Evolutionary conservation across 2,888 invertebrate species (phyloP), one percentile per base, ranked within the genome.

Genomic region (Agrotis segetum): DNA sequence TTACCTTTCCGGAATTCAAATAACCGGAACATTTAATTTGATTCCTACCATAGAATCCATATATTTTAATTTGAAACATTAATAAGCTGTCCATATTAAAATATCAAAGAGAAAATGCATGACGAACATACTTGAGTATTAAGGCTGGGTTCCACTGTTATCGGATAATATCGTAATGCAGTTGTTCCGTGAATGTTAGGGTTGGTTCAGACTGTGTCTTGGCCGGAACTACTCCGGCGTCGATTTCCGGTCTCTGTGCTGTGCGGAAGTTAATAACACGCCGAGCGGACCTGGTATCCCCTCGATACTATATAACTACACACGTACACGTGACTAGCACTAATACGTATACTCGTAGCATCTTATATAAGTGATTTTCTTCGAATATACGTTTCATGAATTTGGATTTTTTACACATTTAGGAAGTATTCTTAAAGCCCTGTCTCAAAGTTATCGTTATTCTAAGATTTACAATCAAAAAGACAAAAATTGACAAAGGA

Each of bases 211-310:
- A 77, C 79, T 77, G 81, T 84, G 79, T 82, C 82, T 86, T 87
- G 79, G 67, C 73, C 82, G 87, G 84, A 88, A 82, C 84, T 84
- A 88, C 86, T 87, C 81, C 80, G 87, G 87, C 86, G 88, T 90
- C 92, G 91, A 94, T 93, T 91, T 94, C 94, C 94, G 93, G 91
- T 83, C 83, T 84, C 86, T 71, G 79, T 85, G 85, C 82, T 81
- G 84, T 85, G 81, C 92, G 92, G 92, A 93, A 92, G 90, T 89
- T 92, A 92, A 93, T 93, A 93, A 93, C 92, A 91, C 89, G 90
- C 84, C 82, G 83, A 77, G 84, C 81, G 85, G 87, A 87, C 87
- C 73, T 74, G 75, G 62, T 63, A 71, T 62, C 64, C 74, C 67
- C 63, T 60, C 50, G 55, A 24, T 64, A 60, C 63, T 58, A 67